Conservation (phyloP, 2,113 vertebrate species). For the Lycaon pictus region DNA sequence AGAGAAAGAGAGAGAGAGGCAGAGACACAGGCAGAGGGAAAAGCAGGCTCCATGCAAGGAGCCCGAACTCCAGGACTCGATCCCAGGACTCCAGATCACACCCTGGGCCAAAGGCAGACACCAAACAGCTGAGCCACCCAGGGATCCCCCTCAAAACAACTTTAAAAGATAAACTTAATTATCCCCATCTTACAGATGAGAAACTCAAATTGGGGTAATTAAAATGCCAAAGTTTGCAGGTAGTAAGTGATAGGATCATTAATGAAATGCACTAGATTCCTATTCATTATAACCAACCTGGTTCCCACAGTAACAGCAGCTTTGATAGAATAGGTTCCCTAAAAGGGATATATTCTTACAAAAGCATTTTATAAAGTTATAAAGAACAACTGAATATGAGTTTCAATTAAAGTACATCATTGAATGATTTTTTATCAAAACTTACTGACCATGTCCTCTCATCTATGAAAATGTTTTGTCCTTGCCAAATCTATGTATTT, state of each 20-base stretch:
- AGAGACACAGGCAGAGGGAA: too few species aligned
- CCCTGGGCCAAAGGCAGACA: too few species aligned
- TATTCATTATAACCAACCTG: not conserved
- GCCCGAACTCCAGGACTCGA: too few species aligned
- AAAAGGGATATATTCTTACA: not conserved
- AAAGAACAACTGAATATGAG: not conserved
- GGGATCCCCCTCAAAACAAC: not conserved
- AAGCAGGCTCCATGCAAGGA: too few species aligned
- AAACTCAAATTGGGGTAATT: not conserved
- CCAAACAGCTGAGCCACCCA: too few species aligned
- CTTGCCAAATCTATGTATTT: not conserved
- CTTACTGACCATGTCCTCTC: not conserved
- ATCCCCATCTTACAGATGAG: not conserved
- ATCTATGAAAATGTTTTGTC: not conserved
- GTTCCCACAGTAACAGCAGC: not conserved
- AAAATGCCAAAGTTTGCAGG: not conserved
- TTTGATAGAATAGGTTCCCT: not conserved
- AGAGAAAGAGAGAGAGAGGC: too few species aligned
- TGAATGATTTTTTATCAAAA: not conserved
- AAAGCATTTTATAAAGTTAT: not conserved
- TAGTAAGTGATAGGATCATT: not conserved
- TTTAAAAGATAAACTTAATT: constrained; percentile 3
- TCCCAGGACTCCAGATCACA: too few species aligned
- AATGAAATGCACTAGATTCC: not conserved
- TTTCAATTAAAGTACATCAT: not conserved